Conservation (phyloP, 2,797 vertebrate species). For the Amblyopsis hoosieri region DNA sequence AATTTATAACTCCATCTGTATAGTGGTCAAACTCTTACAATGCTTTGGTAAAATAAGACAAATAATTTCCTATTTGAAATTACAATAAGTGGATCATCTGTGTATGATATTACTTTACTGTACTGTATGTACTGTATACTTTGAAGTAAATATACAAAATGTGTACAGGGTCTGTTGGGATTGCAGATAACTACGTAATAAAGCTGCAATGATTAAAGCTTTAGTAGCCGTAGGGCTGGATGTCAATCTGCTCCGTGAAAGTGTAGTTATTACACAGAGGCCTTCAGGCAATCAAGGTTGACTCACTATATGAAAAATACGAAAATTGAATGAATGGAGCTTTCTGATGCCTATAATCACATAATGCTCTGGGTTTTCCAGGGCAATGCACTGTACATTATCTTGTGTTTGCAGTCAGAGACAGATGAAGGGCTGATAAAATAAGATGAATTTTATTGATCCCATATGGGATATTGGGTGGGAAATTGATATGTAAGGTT, state of each 20-base stretch:
- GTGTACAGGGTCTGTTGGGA: neutral
- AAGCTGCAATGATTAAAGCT: too few relatives aligned
- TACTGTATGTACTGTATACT: neutral
- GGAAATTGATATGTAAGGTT: conserved; percentile 19
- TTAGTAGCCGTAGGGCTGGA: too few relatives aligned
- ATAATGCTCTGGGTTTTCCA: neutral
- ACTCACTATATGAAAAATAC: neutral
- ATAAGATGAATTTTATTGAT: conserved; percentile 24
- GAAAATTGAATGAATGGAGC: conserved; percentile 1
- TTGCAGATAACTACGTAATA: neutral
- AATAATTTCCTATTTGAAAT: neutral
- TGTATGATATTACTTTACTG: too few relatives aligned
- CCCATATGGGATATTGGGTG: neutral
- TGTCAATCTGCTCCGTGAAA: neutral
- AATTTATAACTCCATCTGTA: too few relatives aligned
- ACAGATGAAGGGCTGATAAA: conserved; percentile 21
- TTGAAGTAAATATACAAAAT: conserved; percentile 1
- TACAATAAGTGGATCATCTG: neutral
- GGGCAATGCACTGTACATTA: neutral
- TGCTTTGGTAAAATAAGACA: too few relatives aligned
- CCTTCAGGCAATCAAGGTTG: neutral
- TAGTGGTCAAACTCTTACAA: too few relatives aligned
- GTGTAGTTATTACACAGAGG: neutral
- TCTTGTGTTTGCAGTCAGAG: conserved; percentile 2
- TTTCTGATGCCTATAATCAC: conserved; percentile 8